Evolutionary conservation across 2,888 invertebrate genomes (phyloP), one percentile per base, ranked within the genome.

Genomic region (Romanomermis culicivorax): DNA sequence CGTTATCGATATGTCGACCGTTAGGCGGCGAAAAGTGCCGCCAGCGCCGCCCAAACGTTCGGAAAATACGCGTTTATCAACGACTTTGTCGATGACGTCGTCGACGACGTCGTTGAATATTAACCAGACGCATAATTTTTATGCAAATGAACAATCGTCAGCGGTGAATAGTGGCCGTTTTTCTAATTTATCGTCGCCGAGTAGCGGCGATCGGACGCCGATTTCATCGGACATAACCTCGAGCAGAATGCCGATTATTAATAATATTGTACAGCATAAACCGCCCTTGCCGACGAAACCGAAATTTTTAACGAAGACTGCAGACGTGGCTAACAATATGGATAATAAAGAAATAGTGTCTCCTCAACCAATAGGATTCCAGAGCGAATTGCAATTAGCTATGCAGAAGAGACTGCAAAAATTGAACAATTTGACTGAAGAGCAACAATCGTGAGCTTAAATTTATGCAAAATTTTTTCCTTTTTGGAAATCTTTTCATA

Each of bases 41-140:
- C 66, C 66, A 20, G 64, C 65, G 26, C 66, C 66, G 23, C 66
- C 66, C 23, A 65, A 65, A 54, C 57, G 66, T 25, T 56, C 62
- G 2, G 64, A 64, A 17, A 59, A 57, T 36, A 65, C 64, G 17
- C 55, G 60, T 49, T 55, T 65, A 7, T 30, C 29, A 26, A 29
- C 51, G 24, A 45, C 51, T 23, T n/a, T n/a, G n/a, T 23, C 27
- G 4, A 23, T 11, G 27, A 42, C 52, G 36, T 17, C 25, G 7
- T 2, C 30, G 42, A 29, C 27, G 4, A n/a, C 26, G 11, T 23
- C 45, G 17, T 23, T 45, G 4, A 45, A 45, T 23, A 23, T 4
- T 23, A 23, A 23, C 45, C 36, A 7, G 36, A 11, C 36, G 36
- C 7, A 11, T 17, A 11, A 7, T 7, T 11, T 7, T 17, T 7